phyloP scores from a whole-genome alignment of 1,140 invertebrate genomes.

The Tigriopus japonicus region DNA sequence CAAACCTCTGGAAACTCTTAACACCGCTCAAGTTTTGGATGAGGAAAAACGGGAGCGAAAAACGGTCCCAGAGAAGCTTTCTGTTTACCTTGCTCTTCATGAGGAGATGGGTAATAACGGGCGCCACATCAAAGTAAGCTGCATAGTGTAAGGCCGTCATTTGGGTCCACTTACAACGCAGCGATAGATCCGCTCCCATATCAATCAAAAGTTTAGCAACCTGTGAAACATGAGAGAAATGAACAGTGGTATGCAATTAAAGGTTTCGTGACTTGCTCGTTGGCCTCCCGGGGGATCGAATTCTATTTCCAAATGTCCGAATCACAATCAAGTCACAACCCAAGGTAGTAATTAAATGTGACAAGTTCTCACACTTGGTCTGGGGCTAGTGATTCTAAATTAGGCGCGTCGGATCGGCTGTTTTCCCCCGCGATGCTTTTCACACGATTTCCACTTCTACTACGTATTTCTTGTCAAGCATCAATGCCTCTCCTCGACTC shows the following conservation, averaged over 20 bases:
- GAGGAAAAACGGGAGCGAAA: not conserved
- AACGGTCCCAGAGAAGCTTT: not conserved
- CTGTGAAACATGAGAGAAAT: constrained; percentile 7
- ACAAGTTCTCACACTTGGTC: too few relatives aligned
- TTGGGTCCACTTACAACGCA: constrained; percentile 35
- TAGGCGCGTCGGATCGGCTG: too few relatives aligned
- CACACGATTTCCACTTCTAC: too few relatives aligned
- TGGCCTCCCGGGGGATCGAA: too few relatives aligned
- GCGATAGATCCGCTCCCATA: constrained; percentile 30
- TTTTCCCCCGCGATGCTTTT: too few relatives aligned
- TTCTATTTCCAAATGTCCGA: too few relatives aligned
- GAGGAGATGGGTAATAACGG: constrained; percentile 28
- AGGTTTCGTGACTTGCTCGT: not conserved
- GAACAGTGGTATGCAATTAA: not conserved
- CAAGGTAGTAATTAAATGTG: too few relatives aligned
- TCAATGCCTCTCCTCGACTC: too few relatives aligned
- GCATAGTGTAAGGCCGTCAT: constrained; percentile 38
- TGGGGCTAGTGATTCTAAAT: too few relatives aligned
- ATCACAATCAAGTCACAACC: too few relatives aligned
- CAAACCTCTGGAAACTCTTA: too few relatives aligned
- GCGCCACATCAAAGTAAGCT: constrained; percentile 34
- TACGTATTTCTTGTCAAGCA: too few relatives aligned
- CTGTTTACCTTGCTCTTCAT: not conserved
- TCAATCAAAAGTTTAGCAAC: constrained; percentile 25
- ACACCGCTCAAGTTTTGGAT: not conserved